Percentiles rank a stretch among this genome's conserved stretches.
Evolutionary conservation across 2,888 invertebrate species (phyloP).

Genomic region (Diaprepes abbreviatus): DNA sequence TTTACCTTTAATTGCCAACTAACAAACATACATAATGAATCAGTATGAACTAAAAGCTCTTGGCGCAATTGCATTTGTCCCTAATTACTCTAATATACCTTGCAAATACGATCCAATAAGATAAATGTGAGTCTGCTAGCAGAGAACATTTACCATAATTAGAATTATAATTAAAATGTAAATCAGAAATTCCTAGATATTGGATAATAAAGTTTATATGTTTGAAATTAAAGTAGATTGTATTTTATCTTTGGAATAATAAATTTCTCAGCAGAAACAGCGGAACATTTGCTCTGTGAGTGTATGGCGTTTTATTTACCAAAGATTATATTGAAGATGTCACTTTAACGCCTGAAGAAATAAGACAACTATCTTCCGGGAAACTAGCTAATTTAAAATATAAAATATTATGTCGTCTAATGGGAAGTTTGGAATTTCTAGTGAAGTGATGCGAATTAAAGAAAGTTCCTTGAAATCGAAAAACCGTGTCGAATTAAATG

Average conservation of each 20-base stretch:
- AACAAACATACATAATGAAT: slow-evolving; percentile 22
- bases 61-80: slow-evolving; percentile 35
- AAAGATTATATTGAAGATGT: too few relatives aligned
- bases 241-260: neutral
- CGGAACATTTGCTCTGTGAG: too few relatives aligned
- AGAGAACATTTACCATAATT: slow-evolving; percentile 42
- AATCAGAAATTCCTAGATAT: slow-evolving; percentile 34
- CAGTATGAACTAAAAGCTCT: slow-evolving; percentile 26
- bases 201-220: slow-evolving; percentile 25
- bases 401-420: too few relatives aligned
- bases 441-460: too few relatives aligned
- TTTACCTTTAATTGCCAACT: too few relatives aligned
- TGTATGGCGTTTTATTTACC: too few relatives aligned
- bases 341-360: too few relatives aligned
- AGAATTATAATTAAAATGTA: slow-evolving; percentile 44
- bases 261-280: neutral
- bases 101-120: slow-evolving; percentile 43
- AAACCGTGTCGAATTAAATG: too few relatives aligned
- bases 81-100: slow-evolving; percentile 41
- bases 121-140: slow-evolving; percentile 33
- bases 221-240: neutral
- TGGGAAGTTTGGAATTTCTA: too few relatives aligned
- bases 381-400: too few relatives aligned
- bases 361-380: too few relatives aligned
- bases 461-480: too few relatives aligned